Conservation (phyloP, 2,888 invertebrate species). For the Drosophila flavopinicola region DNA sequence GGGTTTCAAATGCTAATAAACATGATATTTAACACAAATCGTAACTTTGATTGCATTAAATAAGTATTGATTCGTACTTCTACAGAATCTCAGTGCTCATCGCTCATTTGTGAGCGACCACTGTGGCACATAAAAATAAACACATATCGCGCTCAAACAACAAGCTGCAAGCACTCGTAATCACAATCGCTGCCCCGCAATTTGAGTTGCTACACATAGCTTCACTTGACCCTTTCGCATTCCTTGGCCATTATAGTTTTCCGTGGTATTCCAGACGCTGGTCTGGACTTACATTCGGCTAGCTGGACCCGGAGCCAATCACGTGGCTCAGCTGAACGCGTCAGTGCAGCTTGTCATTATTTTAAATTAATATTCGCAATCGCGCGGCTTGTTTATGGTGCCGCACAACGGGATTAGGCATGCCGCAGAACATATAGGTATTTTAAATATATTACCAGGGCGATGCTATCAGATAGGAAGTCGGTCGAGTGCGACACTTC, state of each 20-base stretch:
- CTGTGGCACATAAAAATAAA: not conserved
- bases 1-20: too few species aligned
- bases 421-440: not conserved
- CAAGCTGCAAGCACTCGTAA: not conserved
- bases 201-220: conserved; percentile 1
- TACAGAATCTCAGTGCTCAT: not conserved
- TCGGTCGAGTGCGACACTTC: conserved; percentile 3
- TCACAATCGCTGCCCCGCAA: conserved; percentile 5
- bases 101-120: too few species aligned
- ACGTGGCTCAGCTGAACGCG: conserved; percentile 33
- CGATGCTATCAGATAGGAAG: conserved; percentile 19
- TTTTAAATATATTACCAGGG: conserved; percentile 37
- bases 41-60: too few species aligned
- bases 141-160: not conserved
- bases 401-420: conserved; percentile 2
- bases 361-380: conserved; percentile 26
- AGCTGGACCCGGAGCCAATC: conserved; percentile 13
- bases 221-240: conserved; percentile 10
- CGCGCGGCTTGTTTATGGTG: not conserved
- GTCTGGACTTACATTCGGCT: conserved; percentile 12
- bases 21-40: too few species aligned
- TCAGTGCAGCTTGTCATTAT: conserved; percentile 13
- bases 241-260: not conserved
- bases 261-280: not conserved
- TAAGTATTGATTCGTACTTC: too few species aligned